A percentile compares a stretch with the other conserved stretches of the same genome.
phyloP scores from a whole-genome alignment of 2,797 vertebrate species.

The Crypturellus tataupa region DNA sequence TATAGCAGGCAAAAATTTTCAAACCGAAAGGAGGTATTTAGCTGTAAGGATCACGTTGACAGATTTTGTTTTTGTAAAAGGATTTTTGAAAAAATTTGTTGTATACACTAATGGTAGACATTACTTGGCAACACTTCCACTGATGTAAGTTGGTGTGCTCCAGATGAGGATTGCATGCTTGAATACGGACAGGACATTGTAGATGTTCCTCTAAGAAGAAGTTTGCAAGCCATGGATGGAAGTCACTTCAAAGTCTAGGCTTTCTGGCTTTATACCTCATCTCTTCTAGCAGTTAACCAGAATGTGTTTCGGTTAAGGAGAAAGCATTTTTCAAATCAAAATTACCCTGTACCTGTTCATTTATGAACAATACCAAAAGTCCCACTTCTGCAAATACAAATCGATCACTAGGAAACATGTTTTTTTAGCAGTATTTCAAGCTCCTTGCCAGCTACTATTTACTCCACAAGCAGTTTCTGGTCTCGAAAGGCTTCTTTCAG shows the following conservation, averaged over 20 bases:
- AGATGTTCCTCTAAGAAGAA: background rate
- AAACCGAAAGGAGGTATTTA: background rate
- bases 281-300: background rate
- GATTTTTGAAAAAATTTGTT: background rate
- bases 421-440: background rate
- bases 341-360: background rate
- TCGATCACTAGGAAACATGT: background rate
- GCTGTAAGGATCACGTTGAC: background rate
- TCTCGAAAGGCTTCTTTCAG: background rate
- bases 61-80: no score
- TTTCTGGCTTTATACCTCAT: background rate
- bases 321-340: background rate
- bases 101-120: background rate
- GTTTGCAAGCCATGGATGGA: background rate
- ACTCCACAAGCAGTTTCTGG: background rate
- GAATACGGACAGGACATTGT: background rate
- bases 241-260: background rate
- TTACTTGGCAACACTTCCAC: background rate
- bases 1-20: conserved; percentile 6
- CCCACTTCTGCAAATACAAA: background rate
- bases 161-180: background rate
- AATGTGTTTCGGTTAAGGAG: background rate
- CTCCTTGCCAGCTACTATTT: background rate
- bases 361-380: background rate
- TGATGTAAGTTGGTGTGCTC: background rate